Evolutionary conservation across 2,888 invertebrate genomes (phyloP).

Genomic region (Fabriciana adippe): DNA sequence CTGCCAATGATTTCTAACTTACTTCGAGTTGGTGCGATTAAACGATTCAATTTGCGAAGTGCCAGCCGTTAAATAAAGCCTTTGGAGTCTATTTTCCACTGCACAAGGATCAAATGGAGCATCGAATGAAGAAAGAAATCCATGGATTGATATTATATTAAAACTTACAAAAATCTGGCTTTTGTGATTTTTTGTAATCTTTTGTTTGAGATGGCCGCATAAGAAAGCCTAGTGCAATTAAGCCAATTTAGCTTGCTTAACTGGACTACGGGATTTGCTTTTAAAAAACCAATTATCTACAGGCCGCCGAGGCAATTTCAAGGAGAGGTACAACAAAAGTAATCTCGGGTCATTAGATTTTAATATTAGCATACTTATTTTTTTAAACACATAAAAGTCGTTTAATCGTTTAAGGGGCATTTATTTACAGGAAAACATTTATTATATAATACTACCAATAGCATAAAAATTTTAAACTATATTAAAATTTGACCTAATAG

Average conservation of each 20-base stretch:
- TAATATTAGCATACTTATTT: conserved; percentile 5
- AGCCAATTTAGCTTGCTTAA: conserved; percentile 72
- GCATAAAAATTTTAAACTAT: background rate
- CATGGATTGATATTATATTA: conserved; percentile 47
- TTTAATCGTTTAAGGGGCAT: too few species aligned
- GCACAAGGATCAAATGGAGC: conserved; percentile 49
- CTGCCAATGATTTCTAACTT: conserved; percentile 58
- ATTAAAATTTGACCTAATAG: background rate
- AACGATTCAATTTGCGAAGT: conserved; percentile 71
- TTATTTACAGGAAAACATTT: too few species aligned
- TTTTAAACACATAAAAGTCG: background rate
- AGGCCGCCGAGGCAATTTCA: conserved; percentile 7
- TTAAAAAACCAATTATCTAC: conserved; percentile 54
- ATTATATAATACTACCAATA: too few species aligned
- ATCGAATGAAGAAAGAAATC: conserved; percentile 45
- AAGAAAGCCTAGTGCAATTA: conserved; percentile 56
- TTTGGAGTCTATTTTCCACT: conserved; percentile 55
- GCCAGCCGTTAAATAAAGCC: conserved; percentile 63
- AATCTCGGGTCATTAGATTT: conserved; percentile 5
- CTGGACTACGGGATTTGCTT: conserved; percentile 49
- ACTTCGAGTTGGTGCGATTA: conserved; percentile 58
- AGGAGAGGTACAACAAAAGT: conserved; percentile 8
- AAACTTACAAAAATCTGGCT: conserved; percentile 30
- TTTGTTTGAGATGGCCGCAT: conserved; percentile 14
- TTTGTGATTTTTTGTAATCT: conserved; percentile 4